These are phyloP conservation scores for Alaudala cheleensis DNA, from an alignment of 2,113 vertebrate genomes.

Conservation along the genomic window DNA sequence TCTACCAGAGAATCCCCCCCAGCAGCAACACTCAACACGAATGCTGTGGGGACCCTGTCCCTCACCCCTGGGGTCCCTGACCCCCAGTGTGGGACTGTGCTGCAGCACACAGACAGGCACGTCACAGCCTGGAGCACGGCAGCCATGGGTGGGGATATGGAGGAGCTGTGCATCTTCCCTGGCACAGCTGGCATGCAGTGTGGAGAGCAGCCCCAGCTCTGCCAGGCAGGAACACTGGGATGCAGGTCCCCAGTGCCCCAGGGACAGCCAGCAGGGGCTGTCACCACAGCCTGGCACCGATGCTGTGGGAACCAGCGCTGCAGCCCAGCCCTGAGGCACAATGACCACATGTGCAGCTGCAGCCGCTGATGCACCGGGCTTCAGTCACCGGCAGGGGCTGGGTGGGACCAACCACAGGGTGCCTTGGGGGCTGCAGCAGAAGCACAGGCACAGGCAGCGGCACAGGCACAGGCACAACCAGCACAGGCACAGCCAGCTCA, in stretches of 20 bases:
- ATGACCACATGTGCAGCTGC: accelerated
- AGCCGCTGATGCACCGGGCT: accelerated
- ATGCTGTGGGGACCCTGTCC: accelerated
- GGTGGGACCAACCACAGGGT: accelerated
- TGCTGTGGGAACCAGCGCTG: background rate
- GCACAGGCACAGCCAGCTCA: too few relatives aligned
- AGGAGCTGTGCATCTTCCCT: background rate
- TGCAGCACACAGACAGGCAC: background rate
- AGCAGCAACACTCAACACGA: accelerated
- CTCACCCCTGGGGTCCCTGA: background rate
- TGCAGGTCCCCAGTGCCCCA: accelerated
- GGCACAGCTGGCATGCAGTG: accelerated
- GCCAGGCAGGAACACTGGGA: accelerated
- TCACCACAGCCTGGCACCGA: background rate
- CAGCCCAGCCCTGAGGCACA: accelerated
- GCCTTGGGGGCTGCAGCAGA: background rate
- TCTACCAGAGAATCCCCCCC: accelerated
- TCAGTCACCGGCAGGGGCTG: accelerated
- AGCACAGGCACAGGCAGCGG: background rate
- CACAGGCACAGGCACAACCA: too few relatives aligned
- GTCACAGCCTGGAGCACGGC: accelerated
- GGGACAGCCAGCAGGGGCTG: background rate
- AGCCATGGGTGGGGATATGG: accelerated
- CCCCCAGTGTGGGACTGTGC: accelerated
- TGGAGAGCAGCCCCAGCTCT: background rate